phyloP scores from a whole-genome alignment of 92 coral and sea anemone species.

The Chrysogorgia sp. region DNA sequence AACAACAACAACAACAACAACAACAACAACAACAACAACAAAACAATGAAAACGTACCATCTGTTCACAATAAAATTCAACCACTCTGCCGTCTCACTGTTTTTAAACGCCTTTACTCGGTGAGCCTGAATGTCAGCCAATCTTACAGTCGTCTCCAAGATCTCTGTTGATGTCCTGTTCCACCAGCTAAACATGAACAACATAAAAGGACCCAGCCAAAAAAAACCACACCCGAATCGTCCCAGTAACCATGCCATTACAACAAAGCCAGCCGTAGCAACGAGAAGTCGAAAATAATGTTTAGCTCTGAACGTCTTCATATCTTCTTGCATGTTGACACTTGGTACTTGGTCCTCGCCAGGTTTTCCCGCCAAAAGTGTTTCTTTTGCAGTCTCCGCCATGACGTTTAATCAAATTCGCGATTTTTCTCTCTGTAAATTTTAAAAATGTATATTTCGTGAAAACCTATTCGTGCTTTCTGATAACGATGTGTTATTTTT shows the following conservation, averaged over 20 bases:
- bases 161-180: constrained; percentile 59
- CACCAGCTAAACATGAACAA: constrained; percentile 71
- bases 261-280: constrained; percentile 46
- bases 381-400: neutral
- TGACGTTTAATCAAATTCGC: neutral
- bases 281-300: constrained; percentile 58
- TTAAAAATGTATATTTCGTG: no score
- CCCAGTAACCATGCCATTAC: constrained; percentile 76
- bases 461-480: no score
- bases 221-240: constrained; percentile 46
- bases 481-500: no score
- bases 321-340: constrained; percentile 19
- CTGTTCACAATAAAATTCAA: constrained; percentile 76
- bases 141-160: constrained; percentile 67
- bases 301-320: constrained; percentile 24
- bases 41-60: constrained; percentile 59
- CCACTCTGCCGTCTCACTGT: constrained; percentile 86
- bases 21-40: neutral
- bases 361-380: neutral
- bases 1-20: neutral
- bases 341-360: neutral
- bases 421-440: neutral
- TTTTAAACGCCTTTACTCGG: constrained; percentile 62
- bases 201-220: constrained; percentile 63
- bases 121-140: constrained; percentile 71